Percentiles rank a stretch among this genome's conserved stretches.
These are phyloP conservation scores for Drosophila takahashii DNA, from an alignment of 1,140 invertebrate species.

Conservation along the genomic window DNA sequence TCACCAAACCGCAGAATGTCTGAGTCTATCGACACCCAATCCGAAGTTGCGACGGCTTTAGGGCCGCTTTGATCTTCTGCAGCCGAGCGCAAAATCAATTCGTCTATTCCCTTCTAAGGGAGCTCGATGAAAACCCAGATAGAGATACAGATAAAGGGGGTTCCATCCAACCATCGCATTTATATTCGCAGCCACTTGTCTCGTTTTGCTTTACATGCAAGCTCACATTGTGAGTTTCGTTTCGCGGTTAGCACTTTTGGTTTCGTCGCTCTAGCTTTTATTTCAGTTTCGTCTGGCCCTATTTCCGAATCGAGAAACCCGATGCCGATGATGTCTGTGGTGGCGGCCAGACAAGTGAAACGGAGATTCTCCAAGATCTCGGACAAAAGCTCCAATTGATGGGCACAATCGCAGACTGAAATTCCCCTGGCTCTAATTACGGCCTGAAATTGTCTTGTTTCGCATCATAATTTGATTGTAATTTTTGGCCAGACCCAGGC, in stretches of 20 bases:
- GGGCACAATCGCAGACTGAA: slow-evolving; percentile 12
- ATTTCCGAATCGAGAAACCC: slow-evolving; percentile 60
- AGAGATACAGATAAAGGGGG: not conserved
- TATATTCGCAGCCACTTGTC: slow-evolving; percentile 26
- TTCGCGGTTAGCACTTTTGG: slow-evolving; percentile 65
- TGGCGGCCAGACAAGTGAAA: slow-evolving; percentile 42
- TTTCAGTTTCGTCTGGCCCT: slow-evolving; percentile 29
- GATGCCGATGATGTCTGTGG: slow-evolving; percentile 9
- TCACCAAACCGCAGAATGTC: slow-evolving; percentile 52
- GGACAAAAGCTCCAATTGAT: slow-evolving; percentile 19
- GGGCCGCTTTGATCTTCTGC: slow-evolving; percentile 76
- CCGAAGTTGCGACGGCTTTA: slow-evolving; percentile 8
- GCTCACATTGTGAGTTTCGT: slow-evolving; percentile 47
- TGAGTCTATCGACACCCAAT: slow-evolving; percentile 61
- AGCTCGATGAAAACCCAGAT: slow-evolving; percentile 8
- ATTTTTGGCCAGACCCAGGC: slow-evolving; percentile 30
- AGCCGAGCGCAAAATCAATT: slow-evolving; percentile 79
- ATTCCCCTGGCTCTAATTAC: slow-evolving; percentile 58
- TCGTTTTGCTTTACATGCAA: slow-evolving; percentile 77
- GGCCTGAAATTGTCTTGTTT: slow-evolving; percentile 50
- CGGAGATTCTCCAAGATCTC: slow-evolving; percentile 10
- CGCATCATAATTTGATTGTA: slow-evolving; percentile 50
- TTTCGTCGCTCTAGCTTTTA: slow-evolving; percentile 27
- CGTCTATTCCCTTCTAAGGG: slow-evolving; percentile 63
- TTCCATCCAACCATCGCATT: too few relatives aligned